Evolutionary conservation across 1,140 invertebrate genomes (phyloP), one percentile per base, ranked within the genome.

Genomic region (Drosophila novamexicana): DNA sequence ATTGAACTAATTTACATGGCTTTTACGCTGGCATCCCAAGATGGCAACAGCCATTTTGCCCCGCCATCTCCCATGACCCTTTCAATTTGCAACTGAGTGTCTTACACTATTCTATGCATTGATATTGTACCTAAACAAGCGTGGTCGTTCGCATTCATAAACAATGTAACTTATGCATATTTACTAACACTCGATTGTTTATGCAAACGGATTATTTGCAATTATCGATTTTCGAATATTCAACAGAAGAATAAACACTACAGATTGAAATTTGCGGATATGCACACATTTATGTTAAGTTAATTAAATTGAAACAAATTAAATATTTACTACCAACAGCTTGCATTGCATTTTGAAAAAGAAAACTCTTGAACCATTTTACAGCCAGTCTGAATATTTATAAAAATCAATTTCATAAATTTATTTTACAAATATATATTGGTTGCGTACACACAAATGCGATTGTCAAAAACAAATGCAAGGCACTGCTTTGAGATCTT

Each of bases 1-100:
- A 62, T 62, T 62, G 42, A 49, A 14, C 45, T 45, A 39, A 49
- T 50, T 62, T 47, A 29, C 45, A 49, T 59, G 8, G 14, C 22
- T 16, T 8, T 45, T 18, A 16, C 56, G 32, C 44, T 32, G 40
- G 22, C 39, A 18, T 18, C 18, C 10, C 14, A 54, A 16, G 12
- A 37, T 14, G 12, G 5, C 16, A 18, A 39, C 10, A 7, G 18
- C 32, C 3, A 37, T 37, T 37, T 37, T 29, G 22, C 14, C 42
- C 22, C 12, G 1, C 29, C 12, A 34, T 32, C 7, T 14, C 7
- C 16, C 14, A 16, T 14, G 49, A n/a, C 12, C 12, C 7, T n/a
- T 32, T 12, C 10, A 0, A 7, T 32, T 50, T 50, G 12, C 12
- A 16, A 34, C 7, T 5, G 14, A 36, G 7, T 9, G 9, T 32